phyloP scores from a whole-genome alignment of 2,113 vertebrate genomes.

The Stegostoma tigrinum region DNA sequence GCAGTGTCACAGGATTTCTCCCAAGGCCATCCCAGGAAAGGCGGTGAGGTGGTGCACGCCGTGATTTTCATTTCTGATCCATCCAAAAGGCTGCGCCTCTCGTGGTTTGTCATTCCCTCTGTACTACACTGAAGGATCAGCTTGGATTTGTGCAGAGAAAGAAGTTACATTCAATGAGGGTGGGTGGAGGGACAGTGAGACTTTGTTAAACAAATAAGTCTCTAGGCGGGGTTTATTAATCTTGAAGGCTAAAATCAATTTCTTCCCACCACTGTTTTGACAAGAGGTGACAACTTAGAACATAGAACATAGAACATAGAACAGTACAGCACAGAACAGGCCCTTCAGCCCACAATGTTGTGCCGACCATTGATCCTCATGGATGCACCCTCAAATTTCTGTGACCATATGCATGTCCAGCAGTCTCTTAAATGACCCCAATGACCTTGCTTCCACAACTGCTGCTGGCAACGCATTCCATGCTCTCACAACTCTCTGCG shows the following conservation, averaged over 20 bases:
- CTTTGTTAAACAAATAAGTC: too few relatives aligned
- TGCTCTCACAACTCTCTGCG: too few relatives aligned
- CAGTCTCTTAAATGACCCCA: too few relatives aligned
- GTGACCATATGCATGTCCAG: too few relatives aligned
- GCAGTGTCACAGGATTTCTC: background rate
- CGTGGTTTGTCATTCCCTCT: background rate
- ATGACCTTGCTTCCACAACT: too few relatives aligned
- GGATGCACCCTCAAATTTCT: too few relatives aligned
- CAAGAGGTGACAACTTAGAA: background rate
- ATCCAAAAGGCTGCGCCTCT: background rate
- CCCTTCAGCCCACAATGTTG: too few relatives aligned
- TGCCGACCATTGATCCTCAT: too few relatives aligned
- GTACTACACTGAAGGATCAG: background rate
- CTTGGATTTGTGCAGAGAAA: background rate
- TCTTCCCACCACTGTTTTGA: background rate
- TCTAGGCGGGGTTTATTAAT: background rate
- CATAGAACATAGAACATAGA: too few relatives aligned
- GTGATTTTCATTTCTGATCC: background rate
- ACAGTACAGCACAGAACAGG: too few relatives aligned
- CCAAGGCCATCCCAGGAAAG: background rate
- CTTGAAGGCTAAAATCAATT: background rate
- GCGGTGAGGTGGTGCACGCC: too few relatives aligned
- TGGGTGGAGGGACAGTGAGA: background rate
- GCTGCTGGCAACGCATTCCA: too few relatives aligned
- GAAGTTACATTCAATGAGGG: background rate